Conservation (phyloP, 1,140 invertebrate species). For the Lepidostoma basale region DNA sequence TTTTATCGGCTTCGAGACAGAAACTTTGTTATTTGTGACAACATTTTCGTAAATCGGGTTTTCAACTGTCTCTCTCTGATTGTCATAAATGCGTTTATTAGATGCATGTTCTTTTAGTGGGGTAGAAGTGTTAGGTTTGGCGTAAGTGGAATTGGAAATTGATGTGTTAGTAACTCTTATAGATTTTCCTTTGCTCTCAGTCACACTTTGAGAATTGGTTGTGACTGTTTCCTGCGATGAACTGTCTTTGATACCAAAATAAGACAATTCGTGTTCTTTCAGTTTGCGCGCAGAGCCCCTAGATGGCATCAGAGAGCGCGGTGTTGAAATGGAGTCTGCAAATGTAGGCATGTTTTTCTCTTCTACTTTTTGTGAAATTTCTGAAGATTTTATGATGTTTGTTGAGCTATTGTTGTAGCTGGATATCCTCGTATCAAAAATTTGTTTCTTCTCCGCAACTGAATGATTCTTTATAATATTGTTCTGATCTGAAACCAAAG, state of each 20-base stretch:
- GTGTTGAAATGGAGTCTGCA: constrained; percentile 36
- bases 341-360: constrained; percentile 29
- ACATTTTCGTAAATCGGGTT: constrained; percentile 40
- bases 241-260: constrained; percentile 52
- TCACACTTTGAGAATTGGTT: not conserved
- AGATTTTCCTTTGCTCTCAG: not conserved
- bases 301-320: constrained; percentile 36
- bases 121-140: constrained; percentile 1
- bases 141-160: not conserved
- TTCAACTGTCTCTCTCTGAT: not conserved
- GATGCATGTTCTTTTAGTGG: not conserved
- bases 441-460: constrained; percentile 14
- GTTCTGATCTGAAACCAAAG: not conserved
- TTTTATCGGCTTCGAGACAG: constrained; percentile 9
- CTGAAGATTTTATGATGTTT: not conserved
- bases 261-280: constrained; percentile 55
- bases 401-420: not conserved
- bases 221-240: not conserved
- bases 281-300: constrained; percentile 51
- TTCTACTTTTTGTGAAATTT: not conserved
- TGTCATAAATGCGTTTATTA: not conserved
- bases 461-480: not conserved
- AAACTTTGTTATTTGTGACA: not conserved
- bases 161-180: not conserved
- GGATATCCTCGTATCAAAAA: not conserved